phyloP scores from a whole-genome alignment of 2,797 vertebrate species.

The Rhinoraja longicauda region DNA sequence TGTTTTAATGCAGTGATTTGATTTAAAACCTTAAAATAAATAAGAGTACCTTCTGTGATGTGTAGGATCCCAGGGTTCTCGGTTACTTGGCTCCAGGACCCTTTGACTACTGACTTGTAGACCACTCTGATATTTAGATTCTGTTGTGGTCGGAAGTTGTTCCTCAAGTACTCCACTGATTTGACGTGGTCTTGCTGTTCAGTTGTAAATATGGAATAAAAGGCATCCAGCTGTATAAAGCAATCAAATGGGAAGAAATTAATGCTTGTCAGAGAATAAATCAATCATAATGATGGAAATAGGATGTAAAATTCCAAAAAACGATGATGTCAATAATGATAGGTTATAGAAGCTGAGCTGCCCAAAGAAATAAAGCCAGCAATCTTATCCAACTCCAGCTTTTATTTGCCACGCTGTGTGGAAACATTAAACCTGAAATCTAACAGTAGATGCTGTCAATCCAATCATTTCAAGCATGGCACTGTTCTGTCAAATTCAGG shows the following conservation, averaged over 20 bases:
- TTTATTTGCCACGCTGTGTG: background rate
- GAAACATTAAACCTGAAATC: background rate
- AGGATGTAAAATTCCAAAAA: conserved; percentile 47
- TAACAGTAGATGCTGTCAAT: background rate
- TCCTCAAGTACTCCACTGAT: conserved; percentile 90
- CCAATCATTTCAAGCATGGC: background rate
- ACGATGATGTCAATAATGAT: conserved; percentile 45
- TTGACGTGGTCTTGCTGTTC: conserved; percentile 97
- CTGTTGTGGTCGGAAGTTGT: conserved; percentile 88
- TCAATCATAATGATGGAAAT: conserved; percentile 48
- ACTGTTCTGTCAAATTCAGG: background rate
- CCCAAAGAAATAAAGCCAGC: conserved; percentile 52
- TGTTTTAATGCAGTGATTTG: background rate
- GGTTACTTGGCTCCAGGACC: conserved; percentile 80
- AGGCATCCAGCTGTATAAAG: conserved; percentile 77
- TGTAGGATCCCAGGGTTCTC: conserved; percentile 72
- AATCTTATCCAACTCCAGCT: conserved; percentile 47
- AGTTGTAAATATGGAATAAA: conserved; percentile 97
- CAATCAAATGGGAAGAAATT: conserved; percentile 43
- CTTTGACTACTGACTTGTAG: conserved; percentile 83
- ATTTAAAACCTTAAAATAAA: background rate
- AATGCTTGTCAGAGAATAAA: background rate
- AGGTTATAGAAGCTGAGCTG: conserved; percentile 49
- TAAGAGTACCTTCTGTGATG: conserved; percentile 61
- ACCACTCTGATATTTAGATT: conserved; percentile 73